Evolutionary conservation across 2,797 vertebrate species (phyloP).

Genomic region (Epinephelus awoara): DNA sequence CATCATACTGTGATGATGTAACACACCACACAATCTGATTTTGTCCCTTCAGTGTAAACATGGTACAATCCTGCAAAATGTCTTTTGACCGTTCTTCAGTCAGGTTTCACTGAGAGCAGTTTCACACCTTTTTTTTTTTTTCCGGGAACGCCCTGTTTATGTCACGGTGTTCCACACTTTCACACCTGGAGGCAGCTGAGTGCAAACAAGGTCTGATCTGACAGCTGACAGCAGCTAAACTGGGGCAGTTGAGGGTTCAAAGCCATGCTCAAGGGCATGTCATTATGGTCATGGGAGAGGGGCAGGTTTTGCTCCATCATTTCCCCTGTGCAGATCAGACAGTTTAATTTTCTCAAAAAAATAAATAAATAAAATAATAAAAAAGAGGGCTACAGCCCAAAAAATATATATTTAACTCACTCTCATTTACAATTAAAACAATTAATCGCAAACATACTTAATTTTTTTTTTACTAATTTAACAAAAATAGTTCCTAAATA

Average conservation of each 20-base stretch:
- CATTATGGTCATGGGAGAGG: neutral
- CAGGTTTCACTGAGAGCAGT: neutral
- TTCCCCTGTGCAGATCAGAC: no score
- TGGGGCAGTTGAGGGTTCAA: neutral
- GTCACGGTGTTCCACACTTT: neutral
- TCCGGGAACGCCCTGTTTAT: neutral
- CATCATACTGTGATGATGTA: neutral
- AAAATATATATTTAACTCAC: neutral
- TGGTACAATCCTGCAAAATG: neutral
- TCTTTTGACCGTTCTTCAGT: neutral
- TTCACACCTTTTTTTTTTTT: neutral
- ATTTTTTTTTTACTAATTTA: no score
- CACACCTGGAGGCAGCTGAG: neutral
- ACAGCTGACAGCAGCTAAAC: neutral
- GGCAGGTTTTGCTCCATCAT: neutral
- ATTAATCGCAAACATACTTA: no score
- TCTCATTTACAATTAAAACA: neutral
- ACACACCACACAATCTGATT: neutral
- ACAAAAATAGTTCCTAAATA: no score
- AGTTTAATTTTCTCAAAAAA: no score
- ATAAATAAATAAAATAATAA: no score
- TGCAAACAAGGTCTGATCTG: neutral
- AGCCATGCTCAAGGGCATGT: neutral
- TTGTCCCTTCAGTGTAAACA: neutral
- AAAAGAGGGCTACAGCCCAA: neutral